A percentile compares a stretch with the other conserved stretches of the same genome.
Conservation (phyloP, 2,113 vertebrate species). For the Microtus pennsylvanicus region DNA sequence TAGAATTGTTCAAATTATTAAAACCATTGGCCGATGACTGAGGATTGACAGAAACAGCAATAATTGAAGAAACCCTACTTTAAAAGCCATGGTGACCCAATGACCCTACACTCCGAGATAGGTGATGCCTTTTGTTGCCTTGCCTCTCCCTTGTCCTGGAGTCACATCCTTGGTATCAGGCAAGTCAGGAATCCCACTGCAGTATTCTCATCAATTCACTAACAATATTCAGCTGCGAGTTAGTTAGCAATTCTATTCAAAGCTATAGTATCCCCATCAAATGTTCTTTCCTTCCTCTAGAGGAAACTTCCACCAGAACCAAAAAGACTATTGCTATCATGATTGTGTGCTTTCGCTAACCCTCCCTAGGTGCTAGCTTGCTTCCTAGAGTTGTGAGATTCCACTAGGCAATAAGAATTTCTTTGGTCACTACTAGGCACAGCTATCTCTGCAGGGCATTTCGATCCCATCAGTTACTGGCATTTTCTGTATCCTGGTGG, state of each 20-base stretch:
- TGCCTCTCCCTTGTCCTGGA: too few relatives aligned
- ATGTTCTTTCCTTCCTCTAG: too few relatives aligned
- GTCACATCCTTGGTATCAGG: background rate
- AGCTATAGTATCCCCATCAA: accelerated
- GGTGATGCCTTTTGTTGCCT: background rate
- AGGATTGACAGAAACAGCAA: background rate
- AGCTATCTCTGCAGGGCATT: background rate
- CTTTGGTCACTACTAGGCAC: background rate
- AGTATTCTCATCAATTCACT: background rate
- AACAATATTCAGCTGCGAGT: background rate
- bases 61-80: background rate
- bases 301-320: background rate
- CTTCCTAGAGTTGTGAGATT: background rate
- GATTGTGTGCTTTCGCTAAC: accelerated
- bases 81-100: background rate
- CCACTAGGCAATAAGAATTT: background rate
- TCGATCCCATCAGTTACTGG: background rate
- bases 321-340: background rate
- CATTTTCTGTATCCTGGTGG: background rate
- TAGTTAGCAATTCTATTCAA: background rate
- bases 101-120: accelerated
- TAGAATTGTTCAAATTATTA: slow-evolving; percentile 21
- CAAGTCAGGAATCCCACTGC: background rate
- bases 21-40: background rate
- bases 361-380: background rate